Evolutionary conservation across 2,888 invertebrate species (phyloP).

Genomic region (Zonitis immaculata): DNA sequence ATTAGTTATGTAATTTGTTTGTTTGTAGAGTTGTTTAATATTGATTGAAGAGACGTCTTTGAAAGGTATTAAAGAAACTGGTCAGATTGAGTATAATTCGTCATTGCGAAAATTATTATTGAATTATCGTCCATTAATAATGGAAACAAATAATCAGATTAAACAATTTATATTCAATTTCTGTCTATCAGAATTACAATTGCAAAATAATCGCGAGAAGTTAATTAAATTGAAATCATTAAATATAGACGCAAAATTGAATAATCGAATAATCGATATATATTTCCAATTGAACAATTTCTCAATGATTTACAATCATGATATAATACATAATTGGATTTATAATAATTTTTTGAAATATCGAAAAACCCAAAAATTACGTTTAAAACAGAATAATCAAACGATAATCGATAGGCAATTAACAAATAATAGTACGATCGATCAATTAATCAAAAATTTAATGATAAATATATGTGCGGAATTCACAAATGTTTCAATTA

Average conservation of each 20-base stretch:
- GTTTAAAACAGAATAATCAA: constrained; percentile 3
- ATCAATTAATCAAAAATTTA: constrained; percentile 53
- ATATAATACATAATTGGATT: constrained; percentile 56
- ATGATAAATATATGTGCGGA: constrained; percentile 66
- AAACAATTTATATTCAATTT: constrained; percentile 59
- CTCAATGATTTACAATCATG: constrained; percentile 63
- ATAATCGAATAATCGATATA: constrained; percentile 61
- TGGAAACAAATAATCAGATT: constrained; percentile 42
- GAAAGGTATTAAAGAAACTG: constrained; percentile 63
- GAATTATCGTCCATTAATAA: constrained; percentile 36
- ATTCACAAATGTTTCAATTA: constrained; percentile 59
- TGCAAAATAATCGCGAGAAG: constrained; percentile 58
- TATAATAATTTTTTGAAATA: constrained; percentile 54
- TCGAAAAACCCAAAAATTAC: constrained; percentile 4
- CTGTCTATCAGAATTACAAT: constrained; percentile 59
- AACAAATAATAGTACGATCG: constrained; percentile 34
- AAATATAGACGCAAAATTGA: constrained; percentile 63
- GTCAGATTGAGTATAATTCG: constrained; percentile 66
- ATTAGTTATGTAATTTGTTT: too few relatives aligned
- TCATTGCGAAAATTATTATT: constrained; percentile 43
- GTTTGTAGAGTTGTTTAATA: constrained; percentile 63
- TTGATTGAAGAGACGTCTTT: constrained; percentile 69
- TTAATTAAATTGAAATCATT: constrained; percentile 54
- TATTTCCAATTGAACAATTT: constrained; percentile 67
- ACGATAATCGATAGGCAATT: constrained; percentile 4